A percentile compares a stretch with the other conserved stretches of the same genome.
phyloP scores from a whole-genome alignment of 2,113 vertebrate genomes.

The Anguilla rostrata region DNA sequence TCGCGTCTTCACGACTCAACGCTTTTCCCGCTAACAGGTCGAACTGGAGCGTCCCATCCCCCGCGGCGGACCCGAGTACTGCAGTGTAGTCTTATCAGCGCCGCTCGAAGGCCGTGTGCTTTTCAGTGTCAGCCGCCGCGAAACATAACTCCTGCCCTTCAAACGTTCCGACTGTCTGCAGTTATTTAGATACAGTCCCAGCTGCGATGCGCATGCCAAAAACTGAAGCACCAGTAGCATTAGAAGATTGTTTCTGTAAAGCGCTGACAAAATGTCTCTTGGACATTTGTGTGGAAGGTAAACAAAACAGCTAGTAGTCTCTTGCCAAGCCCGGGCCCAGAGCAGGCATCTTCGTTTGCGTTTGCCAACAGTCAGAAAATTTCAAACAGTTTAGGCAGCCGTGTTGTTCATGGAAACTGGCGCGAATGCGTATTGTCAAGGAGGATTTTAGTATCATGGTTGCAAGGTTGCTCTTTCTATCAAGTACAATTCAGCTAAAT shows the following conservation, averaged over 20 bases:
- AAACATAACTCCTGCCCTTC: slow-evolving; percentile 59
- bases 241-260: slow-evolving; percentile 51
- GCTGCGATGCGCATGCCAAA: slow-evolving; percentile 50
- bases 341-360: slow-evolving; percentile 31
- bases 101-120: slow-evolving; percentile 43
- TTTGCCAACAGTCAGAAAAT: slow-evolving; percentile 43
- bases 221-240: slow-evolving; percentile 43
- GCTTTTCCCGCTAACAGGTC: slow-evolving; percentile 33
- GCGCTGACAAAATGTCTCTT: slow-evolving; percentile 52
- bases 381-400: slow-evolving; percentile 30
- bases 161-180: slow-evolving; percentile 59
- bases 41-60: slow-evolving; percentile 32
- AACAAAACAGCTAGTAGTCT: slow-evolving; percentile 40
- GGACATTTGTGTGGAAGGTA: slow-evolving; percentile 50
- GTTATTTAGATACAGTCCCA: slow-evolving; percentile 59
- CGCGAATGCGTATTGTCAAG: slow-evolving; percentile 21
- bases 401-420: slow-evolving; percentile 15
- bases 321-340: slow-evolving; percentile 43
- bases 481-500: not conserved
- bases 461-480: not conserved
- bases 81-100: slow-evolving; percentile 55
- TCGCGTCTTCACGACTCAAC: slow-evolving; percentile 39
- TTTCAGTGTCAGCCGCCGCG: slow-evolving; percentile 42
- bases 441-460: slow-evolving; percentile 2
- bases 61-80: slow-evolving; percentile 40